Evolutionary conservation across 53 echinoderm and acorn worm species (phyloP).

Genomic region (Holothuria scabra): DNA sequence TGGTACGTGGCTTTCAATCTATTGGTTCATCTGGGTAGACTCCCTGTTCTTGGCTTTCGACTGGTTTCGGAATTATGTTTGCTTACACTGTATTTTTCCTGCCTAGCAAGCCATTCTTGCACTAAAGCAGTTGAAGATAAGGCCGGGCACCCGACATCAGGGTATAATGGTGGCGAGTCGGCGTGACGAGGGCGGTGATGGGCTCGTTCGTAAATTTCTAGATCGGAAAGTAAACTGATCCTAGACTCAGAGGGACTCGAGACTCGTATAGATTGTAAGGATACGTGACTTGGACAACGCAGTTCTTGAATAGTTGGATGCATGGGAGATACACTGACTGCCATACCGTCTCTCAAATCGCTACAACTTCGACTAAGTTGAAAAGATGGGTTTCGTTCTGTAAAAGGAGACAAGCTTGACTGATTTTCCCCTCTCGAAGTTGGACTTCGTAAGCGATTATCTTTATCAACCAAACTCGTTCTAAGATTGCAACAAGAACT

Average conservation of each 20-base stretch:
- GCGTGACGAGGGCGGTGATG: conserved; percentile 45
- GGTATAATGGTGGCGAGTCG: conserved; percentile 45
- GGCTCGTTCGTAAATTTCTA: conserved; percentile 71
- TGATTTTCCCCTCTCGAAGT: conserved; percentile 11
- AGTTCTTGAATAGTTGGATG: conserved; percentile 61
- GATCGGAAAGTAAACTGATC: conserved; percentile 80
- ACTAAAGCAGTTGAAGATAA: conserved; percentile 75
- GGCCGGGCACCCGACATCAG: conserved; percentile 58
- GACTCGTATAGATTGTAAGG: conserved; percentile 76
- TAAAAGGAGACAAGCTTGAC: conserved; percentile 31
- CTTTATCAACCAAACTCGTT: conserved; percentile 13
- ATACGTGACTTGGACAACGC: conserved; percentile 86
- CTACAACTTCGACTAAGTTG: conserved; percentile 75
- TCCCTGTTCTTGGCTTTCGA: too few species aligned
- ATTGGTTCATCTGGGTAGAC: too few species aligned
- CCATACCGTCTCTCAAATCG: conserved; percentile 59
- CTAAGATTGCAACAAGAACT: conserved; percentile 61
- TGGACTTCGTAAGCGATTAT: conserved; percentile 22
- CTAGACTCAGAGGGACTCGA: conserved; percentile 90
- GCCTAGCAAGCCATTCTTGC: conserved; percentile 79
- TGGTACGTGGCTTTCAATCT: too few species aligned
- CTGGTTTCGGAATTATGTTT: conserved; percentile 7
- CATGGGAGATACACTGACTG: conserved; percentile 42
- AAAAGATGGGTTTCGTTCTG: conserved; percentile 29
- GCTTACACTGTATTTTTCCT: conserved; percentile 50